A percentile compares a stretch with the other conserved stretches of the same genome.
phyloP scores from a whole-genome alignment of 2,888 invertebrate genomes.

The Eledona agricola region DNA sequence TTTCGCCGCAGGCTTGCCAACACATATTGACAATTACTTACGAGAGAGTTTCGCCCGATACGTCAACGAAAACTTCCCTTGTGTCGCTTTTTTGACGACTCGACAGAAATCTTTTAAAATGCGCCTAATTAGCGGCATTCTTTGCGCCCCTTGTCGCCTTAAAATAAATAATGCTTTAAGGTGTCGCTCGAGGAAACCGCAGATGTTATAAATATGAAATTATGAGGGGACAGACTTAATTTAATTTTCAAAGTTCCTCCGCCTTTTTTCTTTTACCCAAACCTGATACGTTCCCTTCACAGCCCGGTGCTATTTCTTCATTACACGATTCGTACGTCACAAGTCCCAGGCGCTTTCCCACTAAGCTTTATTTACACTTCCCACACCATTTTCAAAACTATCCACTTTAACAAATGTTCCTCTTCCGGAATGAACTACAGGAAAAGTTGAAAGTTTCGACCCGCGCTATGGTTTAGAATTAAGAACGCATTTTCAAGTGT shows the following conservation, averaged over 20 bases:
- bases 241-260: constrained; percentile 52
- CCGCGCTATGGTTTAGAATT: neutral
- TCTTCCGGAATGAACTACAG: constrained; percentile 20
- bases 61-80: constrained; percentile 33
- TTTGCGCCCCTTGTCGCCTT: constrained; percentile 40
- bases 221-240: constrained; percentile 50
- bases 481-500: neutral
- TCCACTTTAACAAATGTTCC: constrained; percentile 23
- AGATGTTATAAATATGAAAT: constrained; percentile 55
- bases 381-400: constrained; percentile 27
- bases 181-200: constrained; percentile 47
- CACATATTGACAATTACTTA: constrained; percentile 35
- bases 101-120: too few species aligned
- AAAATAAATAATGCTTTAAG: constrained; percentile 49
- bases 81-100: too few species aligned
- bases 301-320: constrained; percentile 53
- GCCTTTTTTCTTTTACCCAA: constrained; percentile 49
- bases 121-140: constrained; percentile 47
- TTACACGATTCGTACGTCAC: constrained; percentile 46
- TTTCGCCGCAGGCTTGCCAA: constrained; percentile 30
- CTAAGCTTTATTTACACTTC: constrained; percentile 25
- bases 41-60: constrained; percentile 24
- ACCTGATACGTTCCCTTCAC: constrained; percentile 50
- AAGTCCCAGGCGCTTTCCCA: constrained; percentile 17
- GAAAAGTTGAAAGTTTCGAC: constrained; percentile 16